Evolutionary conservation across 1,140 invertebrate genomes (phyloP).

Genomic region (Heliconius hermathena): DNA sequence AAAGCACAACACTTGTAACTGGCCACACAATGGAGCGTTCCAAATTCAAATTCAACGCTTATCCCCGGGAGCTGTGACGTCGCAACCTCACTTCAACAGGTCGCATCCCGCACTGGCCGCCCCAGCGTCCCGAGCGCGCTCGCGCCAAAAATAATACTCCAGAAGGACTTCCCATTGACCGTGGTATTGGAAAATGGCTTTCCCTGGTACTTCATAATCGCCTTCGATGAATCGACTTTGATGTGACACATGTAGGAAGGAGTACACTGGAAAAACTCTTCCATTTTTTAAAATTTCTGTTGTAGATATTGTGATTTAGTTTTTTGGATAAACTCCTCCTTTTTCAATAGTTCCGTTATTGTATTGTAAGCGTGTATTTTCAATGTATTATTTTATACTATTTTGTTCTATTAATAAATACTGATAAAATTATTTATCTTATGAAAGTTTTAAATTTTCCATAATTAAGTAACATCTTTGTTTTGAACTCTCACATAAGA

Average conservation of each 20-base stretch:
- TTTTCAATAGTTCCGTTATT: background rate
- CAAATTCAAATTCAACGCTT: constrained; percentile 62
- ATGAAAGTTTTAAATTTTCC: too few relatives aligned
- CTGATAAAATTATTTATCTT: too few relatives aligned
- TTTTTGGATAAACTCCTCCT: background rate
- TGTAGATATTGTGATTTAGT: too few relatives aligned
- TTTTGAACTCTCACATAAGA: too few relatives aligned
- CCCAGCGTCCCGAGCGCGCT: constrained; percentile 63
- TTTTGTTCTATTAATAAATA: too few relatives aligned
- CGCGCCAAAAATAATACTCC: constrained; percentile 79
- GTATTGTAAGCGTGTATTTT: background rate
- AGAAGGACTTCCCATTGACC: constrained; percentile 72
- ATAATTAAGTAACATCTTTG: too few relatives aligned
- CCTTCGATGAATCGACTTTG: constrained; percentile 42
- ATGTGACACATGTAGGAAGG: constrained; percentile 43
- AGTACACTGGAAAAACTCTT: too few relatives aligned
- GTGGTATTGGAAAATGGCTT: constrained; percentile 75
- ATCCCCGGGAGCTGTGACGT: constrained; percentile 41
- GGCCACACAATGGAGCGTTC: constrained; percentile 40
- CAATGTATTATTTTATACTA: background rate
- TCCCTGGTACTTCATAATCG: constrained; percentile 64
- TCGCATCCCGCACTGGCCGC: constrained; percentile 74
- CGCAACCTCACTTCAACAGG: constrained; percentile 76
- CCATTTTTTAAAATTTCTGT: too few relatives aligned
- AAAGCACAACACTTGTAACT: constrained; percentile 37